Evolutionary conservation across 1,140 invertebrate genomes (phyloP), one percentile per base, ranked within the genome.

Genomic region (Euwallacea fornicatus): DNA sequence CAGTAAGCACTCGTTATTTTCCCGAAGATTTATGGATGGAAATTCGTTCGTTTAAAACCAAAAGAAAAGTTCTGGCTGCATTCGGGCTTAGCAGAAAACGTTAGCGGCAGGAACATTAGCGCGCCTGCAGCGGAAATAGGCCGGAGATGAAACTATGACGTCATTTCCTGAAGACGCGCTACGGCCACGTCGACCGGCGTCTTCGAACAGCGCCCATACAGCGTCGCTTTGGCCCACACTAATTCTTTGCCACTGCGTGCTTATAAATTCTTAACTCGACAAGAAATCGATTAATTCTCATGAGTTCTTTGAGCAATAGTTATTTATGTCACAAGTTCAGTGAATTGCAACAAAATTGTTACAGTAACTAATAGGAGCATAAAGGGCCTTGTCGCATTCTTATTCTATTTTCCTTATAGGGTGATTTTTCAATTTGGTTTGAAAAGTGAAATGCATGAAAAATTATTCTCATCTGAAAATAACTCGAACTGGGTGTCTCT

Each of bases 71-170:
- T 42, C 47, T 46, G 59, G 42, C 46, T 68, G 63, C 66, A 68
- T 68, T 68, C 42, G 66, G 21, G 66, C 44, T 68, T 68, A 68
- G 66, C 56, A 60, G 55, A 60, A 68, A 68, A 68, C 56, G 66
- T 56, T 69, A 62, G 54, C 69, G 53, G 69, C 62, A 65, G 58
- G 79, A 77, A 77, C 76, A 79, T 79, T 79, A 80, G 78, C 77
- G 76, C 77, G 74, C 71, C 75, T 71, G 70, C 74, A 79, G 74
- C 79, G 81, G 81, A 82, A 82, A 82, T 82, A 78, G 78, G 78
- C 81, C 81, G 81, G 81, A 82, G 81, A 82, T 82, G 81, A 82
- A 82, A 82, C 80, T 81, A 79, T 79, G 80, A 77, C 81, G 81
- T 82, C 81, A 82, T 82, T 81, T 82, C 81, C 81, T 77, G 73